These are phyloP conservation scores for Sigmodon hispidus DNA, from an alignment of 2,113 vertebrate genomes.

Conservation along the genomic window DNA sequence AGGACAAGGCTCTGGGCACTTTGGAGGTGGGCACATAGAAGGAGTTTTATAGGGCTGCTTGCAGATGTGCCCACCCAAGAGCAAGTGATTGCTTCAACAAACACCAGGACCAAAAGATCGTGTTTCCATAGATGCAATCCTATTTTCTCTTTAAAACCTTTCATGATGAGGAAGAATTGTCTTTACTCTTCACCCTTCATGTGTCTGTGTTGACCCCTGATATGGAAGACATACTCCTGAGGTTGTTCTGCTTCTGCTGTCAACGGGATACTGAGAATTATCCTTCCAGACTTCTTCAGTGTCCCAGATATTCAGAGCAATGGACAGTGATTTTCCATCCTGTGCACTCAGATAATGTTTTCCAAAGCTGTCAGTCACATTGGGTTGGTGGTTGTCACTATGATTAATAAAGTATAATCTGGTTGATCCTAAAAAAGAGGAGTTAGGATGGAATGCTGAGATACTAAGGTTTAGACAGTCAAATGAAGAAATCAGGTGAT, in stretches of 20 bases:
- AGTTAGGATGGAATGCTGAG: background rate
- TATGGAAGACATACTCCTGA: rapidly evolving
- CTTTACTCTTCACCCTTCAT: background rate
- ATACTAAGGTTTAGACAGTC: background rate
- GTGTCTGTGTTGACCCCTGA: background rate
- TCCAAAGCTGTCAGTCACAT: background rate
- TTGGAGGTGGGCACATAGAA: too few species aligned
- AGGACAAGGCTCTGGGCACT: too few species aligned
- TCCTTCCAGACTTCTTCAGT: too few species aligned
- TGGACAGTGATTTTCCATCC: background rate
- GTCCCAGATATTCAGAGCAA: background rate
- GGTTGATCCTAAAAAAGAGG: too few species aligned
- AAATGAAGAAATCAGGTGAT: background rate
- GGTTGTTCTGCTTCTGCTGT: rapidly evolving
- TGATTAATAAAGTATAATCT: constrained; percentile 24
- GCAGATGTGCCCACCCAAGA: constrained; percentile 53
- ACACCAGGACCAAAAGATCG: background rate
- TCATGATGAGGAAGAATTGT: background rate
- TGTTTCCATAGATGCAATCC: rapidly evolving
- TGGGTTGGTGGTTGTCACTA: background rate
- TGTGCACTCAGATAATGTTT: too few species aligned
- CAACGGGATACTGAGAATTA: background rate
- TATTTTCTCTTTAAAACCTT: background rate
- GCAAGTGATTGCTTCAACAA: constrained; percentile 14
- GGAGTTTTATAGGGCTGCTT: too few species aligned